Conservation (phyloP, 2,888 invertebrate species). For the Hecatera dysodea region DNA sequence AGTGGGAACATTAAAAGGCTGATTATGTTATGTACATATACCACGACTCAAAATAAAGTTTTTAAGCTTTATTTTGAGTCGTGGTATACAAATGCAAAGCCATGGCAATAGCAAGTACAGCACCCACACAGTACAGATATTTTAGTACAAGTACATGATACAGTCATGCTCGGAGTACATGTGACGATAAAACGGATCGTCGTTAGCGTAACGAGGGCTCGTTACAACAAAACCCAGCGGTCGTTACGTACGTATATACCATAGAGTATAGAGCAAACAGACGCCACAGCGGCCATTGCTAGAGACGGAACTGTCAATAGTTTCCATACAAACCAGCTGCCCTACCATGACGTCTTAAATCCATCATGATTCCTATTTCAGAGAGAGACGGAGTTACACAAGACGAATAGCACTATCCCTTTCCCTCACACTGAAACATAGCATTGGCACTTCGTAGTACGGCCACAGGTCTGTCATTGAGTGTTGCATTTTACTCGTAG, state of each 20-base stretch:
- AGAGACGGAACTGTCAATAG: neutral
- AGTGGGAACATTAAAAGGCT: no score
- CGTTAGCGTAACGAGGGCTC: constrained; percentile 45
- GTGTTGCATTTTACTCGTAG: neutral
- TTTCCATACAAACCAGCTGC: neutral
- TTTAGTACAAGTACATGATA: neutral
- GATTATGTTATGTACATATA: no score
- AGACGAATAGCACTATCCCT: no score
- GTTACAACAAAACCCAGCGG: constrained; percentile 39
- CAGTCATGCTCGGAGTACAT: neutral
- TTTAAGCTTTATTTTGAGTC: no score
- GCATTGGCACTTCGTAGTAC: no score
- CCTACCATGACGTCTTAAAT: no score
- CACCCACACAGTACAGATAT: constrained; percentile 10
- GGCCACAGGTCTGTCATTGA: no score
- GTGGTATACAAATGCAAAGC: neutral
- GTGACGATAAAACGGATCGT: constrained; percentile 38
- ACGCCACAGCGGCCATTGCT: neutral
- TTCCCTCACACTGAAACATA: no score
- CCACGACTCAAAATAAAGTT: no score
- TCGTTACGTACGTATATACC: constrained; percentile 28
- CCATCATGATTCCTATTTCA: no score
- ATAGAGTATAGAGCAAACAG: neutral
- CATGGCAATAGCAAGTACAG: neutral
- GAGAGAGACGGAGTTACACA: no score